A percentile compares a stretch with the other conserved stretches of the same genome.
These are phyloP conservation scores for Tichodroma muraria DNA, from an alignment of 2,113 vertebrate species.

Conservation along the genomic window DNA sequence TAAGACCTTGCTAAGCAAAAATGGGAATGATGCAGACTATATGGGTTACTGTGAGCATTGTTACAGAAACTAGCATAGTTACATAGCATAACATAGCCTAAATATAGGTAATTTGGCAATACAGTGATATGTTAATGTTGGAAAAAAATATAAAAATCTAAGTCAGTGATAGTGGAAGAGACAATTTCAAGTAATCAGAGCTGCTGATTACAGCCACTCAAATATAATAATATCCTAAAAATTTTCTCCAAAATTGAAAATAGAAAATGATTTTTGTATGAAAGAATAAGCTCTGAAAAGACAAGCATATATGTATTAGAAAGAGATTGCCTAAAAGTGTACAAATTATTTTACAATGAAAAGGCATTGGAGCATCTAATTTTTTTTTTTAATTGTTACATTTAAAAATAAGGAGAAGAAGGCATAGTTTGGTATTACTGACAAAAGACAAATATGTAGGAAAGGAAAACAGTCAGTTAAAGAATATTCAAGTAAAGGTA, in stretches of 20 bases:
- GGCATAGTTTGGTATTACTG: neutral
- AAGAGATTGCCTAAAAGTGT: neutral
- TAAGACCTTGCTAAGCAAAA: neutral
- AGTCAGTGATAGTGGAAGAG: neutral
- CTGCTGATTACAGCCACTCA: neutral
- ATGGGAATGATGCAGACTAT: neutral
- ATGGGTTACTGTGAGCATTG: neutral
- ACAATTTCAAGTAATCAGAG: neutral
- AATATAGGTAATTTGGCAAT: neutral
- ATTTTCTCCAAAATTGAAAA: neutral
- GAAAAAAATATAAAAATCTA: neutral
- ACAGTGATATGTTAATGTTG: neutral
- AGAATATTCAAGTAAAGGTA: neutral
- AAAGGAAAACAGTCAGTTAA: neutral
- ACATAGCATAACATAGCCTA: too few relatives aligned
- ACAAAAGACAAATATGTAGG: neutral
- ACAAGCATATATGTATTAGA: neutral
- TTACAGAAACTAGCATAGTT: neutral
- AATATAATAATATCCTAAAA: neutral
- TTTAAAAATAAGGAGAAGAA: neutral
- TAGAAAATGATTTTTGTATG: neutral
- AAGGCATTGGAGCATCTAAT: neutral
- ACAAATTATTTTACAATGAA: neutral
- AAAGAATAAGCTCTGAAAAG: neutral
- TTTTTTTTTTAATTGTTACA: neutral